Evolutionary conservation across 2,113 vertebrate genomes (phyloP).

Genomic region (Blennius ocellaris): DNA sequence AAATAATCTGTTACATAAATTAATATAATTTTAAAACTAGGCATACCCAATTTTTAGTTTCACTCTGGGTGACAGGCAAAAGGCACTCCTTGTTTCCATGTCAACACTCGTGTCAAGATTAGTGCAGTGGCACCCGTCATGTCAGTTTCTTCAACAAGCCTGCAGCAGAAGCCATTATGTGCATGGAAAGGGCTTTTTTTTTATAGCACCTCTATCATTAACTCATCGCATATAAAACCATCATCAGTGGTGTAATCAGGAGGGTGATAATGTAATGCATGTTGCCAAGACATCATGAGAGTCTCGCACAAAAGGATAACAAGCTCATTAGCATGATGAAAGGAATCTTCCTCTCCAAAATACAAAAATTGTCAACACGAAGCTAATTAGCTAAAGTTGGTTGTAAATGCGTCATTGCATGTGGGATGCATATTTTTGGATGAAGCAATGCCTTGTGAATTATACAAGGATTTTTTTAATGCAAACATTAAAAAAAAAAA

Average conservation of each 20-base stretch:
- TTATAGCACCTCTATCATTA: slow-evolving; percentile 46
- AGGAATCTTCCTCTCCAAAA: too few species aligned
- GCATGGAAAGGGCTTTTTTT: slow-evolving; percentile 35
- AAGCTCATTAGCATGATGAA: too few species aligned
- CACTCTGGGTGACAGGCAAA: neutral
- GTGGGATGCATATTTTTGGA: neutral
- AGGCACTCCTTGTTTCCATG: neutral
- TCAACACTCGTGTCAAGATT: neutral
- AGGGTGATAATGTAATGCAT: too few species aligned
- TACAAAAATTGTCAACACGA: too few species aligned
- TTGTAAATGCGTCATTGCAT: too few species aligned
- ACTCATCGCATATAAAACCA: slow-evolving; percentile 21
- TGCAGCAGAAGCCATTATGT: slow-evolving; percentile 18
- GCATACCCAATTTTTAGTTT: neutral
- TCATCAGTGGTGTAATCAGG: slow-evolving; percentile 13
- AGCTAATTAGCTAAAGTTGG: too few species aligned
- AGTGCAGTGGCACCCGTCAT: neutral
- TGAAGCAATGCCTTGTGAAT: neutral
- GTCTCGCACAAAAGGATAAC: too few species aligned
- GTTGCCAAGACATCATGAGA: too few species aligned
- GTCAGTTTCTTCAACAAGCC: neutral
- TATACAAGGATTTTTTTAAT: neutral
- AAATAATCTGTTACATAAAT: too few species aligned
- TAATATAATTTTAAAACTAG: too few species aligned
- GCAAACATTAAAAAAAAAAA: neutral